Evolutionary conservation across 2,797 vertebrate genomes (phyloP).

Genomic region (Dendrocincla tyrannina): DNA sequence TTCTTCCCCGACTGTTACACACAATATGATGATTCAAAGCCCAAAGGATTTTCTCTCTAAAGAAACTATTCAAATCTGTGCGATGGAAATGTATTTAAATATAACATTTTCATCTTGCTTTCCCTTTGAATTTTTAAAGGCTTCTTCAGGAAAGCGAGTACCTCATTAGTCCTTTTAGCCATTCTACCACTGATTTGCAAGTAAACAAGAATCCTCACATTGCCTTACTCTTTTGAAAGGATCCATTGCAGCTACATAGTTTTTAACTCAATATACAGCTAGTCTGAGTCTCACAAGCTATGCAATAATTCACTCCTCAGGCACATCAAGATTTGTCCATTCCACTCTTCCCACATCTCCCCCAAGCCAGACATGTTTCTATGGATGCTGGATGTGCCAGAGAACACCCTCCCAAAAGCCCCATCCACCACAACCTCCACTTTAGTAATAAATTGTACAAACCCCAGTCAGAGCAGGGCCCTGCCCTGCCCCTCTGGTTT

Average conservation of each 20-base stretch:
- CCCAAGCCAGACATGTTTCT: background rate
- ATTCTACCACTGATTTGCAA: background rate
- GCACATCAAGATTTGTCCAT: fast-evolving
- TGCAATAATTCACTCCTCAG: background rate
- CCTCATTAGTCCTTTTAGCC: background rate
- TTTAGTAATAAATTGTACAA: background rate
- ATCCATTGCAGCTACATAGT: background rate
- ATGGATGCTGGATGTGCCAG: background rate
- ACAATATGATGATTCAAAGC: background rate
- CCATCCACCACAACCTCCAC: background rate
- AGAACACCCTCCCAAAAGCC: background rate
- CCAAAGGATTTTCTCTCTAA: background rate
- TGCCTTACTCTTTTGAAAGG: background rate
- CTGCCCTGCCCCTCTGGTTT: background rate
- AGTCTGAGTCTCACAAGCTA: background rate
- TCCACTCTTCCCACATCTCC: background rate
- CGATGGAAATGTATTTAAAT: slow-evolving; percentile 27
- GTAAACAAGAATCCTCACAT: background rate
- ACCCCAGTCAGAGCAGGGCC: fast-evolving
- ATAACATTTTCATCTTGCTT: slow-evolving; percentile 16
- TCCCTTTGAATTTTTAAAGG: slow-evolving; percentile 14
- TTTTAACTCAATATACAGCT: background rate
- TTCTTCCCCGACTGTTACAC: background rate
- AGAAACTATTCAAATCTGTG: slow-evolving; percentile 9
- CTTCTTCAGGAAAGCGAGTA: background rate